Base-by-base conservation (phyloP, 2,888 invertebrate genomes). In the Amphipoea oculea region DNA sequence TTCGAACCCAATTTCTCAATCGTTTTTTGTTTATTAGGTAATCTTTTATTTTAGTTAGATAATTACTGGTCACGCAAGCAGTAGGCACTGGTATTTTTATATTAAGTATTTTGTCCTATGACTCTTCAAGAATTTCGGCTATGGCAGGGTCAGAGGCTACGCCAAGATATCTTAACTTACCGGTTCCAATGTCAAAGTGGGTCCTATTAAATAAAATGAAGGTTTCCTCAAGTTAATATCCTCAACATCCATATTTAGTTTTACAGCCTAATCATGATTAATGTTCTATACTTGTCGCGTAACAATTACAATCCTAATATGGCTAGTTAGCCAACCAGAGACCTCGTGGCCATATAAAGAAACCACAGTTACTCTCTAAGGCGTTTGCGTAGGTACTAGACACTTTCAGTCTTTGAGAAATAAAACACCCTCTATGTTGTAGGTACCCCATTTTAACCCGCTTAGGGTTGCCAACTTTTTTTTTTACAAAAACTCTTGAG, bases 221-320 rank as follows among this genome's bases (percentile, higher is more conserved):
- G 54, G 67, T 78, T 83, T 83, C 65, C 62, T 17, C 14, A 4
- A 23, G 23, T 73, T 51, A 67, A 51, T 79, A 63, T 83, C 69
- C 69, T 73, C 54, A 57, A 66, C 76, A 17, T 51, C 84, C 85
- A 74, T 85, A 80, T 76, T 66, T 66, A 84, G 87, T 73, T 63
- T 72, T 42, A 80, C 29, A 67, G 40, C 51, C 70, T 40, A 29
- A 40, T 17, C 83, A 84, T 87, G 87, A 85, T 87, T 84, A 85
- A 80, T 68, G 80, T 48, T 65, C 54, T 48, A 71, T 54, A 79
- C 66, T 75, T 42, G 87, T 81, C 76, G 73, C 66, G 54, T 70
- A 85, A 85, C 87, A 87, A 85, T 81, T 72, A 87, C 69, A 7
- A 1, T 6, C 85, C 81, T 45, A 67, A 85, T 84, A 81, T 23